These are phyloP conservation scores for Cheilosia pagana DNA, from an alignment of 2,888 invertebrate species.

Conservation along the genomic window DNA sequence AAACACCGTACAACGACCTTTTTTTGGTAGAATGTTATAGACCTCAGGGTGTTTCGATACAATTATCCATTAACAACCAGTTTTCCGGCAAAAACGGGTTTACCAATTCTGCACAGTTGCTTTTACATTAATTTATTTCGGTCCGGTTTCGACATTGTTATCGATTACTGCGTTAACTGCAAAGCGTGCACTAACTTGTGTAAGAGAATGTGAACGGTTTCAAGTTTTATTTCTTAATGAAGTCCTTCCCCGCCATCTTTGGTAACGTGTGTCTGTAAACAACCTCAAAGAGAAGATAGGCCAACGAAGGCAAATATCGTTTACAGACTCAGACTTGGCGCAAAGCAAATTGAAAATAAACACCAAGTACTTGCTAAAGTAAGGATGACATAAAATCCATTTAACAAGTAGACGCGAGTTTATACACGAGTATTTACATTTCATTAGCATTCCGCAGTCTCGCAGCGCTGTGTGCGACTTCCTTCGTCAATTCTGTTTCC, in stretches of 20 bases:
- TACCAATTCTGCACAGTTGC: no score
- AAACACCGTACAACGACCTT: no score
- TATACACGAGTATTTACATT: constrained; percentile 32
- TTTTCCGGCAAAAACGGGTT: no score
- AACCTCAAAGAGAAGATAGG: background rate
- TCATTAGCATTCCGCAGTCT: constrained; percentile 41
- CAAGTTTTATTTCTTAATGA: background rate
- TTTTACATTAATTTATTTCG: no score
- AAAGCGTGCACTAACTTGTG: no score
- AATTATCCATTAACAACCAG: no score
- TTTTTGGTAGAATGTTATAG: no score
- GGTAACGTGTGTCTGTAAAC: background rate
- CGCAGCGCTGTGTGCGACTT: background rate
- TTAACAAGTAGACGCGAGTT: constrained; percentile 39
- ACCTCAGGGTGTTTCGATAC: no score
- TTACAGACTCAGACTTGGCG: no score
- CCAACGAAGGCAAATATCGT: background rate
- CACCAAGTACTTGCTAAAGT: background rate
- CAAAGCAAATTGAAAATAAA: background rate
- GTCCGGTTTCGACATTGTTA: no score
- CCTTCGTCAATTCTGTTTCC: background rate
- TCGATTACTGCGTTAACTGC: no score
- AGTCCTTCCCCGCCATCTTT: background rate
- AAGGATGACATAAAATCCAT: constrained; percentile 48
- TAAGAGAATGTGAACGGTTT: no score